A percentile compares a stretch with the other conserved stretches of the same genome.
Conservation (phyloP, 2,797 vertebrate genomes). For the Syndactyla subalaris region DNA sequence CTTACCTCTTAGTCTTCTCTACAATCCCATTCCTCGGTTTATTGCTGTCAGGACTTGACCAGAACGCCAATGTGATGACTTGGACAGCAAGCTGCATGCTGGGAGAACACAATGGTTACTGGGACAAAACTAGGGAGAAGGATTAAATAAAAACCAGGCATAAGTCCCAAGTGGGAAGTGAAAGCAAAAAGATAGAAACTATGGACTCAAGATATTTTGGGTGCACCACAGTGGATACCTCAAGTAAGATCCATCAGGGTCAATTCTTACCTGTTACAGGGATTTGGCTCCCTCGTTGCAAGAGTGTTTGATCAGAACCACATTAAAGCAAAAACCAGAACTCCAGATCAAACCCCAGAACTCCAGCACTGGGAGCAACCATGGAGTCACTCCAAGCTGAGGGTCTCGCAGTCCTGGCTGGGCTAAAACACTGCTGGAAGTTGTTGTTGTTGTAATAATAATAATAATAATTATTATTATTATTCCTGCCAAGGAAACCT, state of each 20-base stretch:
- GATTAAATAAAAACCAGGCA: too few relatives aligned
- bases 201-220: too few relatives aligned
- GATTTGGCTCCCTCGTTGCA: background rate
- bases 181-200: too few relatives aligned
- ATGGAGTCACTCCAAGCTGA: background rate
- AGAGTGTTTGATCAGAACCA: background rate
- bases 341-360: background rate
- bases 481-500: background rate
- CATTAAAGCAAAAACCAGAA: background rate
- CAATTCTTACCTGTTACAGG: background rate
- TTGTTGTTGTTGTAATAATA: too few relatives aligned
- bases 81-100: too few relatives aligned
- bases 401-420: background rate
- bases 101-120: too few relatives aligned
- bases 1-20: background rate
- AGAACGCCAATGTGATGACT: too few relatives aligned
- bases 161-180: too few relatives aligned
- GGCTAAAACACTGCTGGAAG: background rate
- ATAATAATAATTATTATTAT: too few relatives aligned
- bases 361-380: background rate
- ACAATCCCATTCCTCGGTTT: background rate
- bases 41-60: too few relatives aligned
- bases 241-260: background rate
- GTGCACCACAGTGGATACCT: background rate
- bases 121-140: too few relatives aligned